phyloP scores from a whole-genome alignment of 2,797 vertebrate species.

The Paedocypris micromegethes region DNA sequence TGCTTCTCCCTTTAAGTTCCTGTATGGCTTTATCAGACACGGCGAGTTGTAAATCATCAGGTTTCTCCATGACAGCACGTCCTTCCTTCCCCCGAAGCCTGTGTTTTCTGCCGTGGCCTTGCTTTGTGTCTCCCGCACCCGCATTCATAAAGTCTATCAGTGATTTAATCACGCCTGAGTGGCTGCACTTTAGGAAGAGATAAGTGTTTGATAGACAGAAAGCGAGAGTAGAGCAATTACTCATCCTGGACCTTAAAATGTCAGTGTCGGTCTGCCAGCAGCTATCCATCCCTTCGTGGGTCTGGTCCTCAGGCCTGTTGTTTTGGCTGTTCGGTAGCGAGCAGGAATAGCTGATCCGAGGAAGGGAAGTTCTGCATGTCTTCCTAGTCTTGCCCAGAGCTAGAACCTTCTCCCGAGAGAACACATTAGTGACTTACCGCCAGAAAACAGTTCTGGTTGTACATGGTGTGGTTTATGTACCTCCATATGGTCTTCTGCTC shows the following conservation, averaged over 20 bases:
- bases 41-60: conserved; percentile 56
- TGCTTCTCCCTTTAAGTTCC: background rate
- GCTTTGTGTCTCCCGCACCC: conserved; percentile 32
- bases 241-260: conserved; percentile 11
- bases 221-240: conserved; percentile 10
- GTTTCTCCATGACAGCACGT: conserved; percentile 42
- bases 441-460: conserved; percentile 20
- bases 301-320: conserved; percentile 18
- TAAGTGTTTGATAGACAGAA: conserved; percentile 14
- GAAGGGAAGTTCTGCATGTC: conserved; percentile 23
- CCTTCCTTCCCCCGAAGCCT: conserved; percentile 15
- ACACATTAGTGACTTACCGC: conserved; percentile 18
- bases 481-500: conserved; percentile 1
- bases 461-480: conserved; percentile 8
- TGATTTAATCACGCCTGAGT: conserved; percentile 52
- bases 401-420: conserved; percentile 5
- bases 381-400: conserved; percentile 8
- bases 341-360: conserved; percentile 2
- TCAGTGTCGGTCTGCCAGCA: background rate
- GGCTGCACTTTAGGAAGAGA: conserved; percentile 5
- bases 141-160: conserved; percentile 44
- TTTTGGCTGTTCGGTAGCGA: conserved; percentile 22
- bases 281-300: conserved; percentile 45
- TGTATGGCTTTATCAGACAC: conserved; percentile 50
- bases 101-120: conserved; percentile 21